Conservation (phyloP, 1,140 invertebrate genomes). For the Belonocnema kinseyi region DNA sequence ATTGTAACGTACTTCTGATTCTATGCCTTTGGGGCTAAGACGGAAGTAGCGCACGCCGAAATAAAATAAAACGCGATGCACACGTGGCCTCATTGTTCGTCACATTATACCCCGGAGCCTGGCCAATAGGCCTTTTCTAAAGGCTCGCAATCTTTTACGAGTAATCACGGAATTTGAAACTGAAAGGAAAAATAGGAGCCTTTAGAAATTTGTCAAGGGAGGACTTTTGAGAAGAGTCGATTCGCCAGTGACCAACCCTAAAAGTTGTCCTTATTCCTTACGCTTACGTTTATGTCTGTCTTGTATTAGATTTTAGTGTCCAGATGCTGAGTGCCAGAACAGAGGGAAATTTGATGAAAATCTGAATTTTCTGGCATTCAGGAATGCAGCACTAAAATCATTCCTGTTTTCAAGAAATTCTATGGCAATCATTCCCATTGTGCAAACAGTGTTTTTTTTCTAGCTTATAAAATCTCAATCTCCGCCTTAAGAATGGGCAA, state of each 20-base stretch:
- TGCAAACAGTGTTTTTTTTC: too few relatives aligned
- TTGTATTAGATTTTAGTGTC: not conserved
- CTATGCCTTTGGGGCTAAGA: too few relatives aligned
- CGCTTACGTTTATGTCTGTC: not conserved
- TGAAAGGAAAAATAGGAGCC: constrained; percentile 2
- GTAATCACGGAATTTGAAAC: constrained; percentile 10
- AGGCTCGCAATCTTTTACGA: constrained; percentile 13
- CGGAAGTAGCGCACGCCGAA: too few relatives aligned
- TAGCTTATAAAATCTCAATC: too few relatives aligned
- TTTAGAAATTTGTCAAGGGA: constrained; percentile 10
- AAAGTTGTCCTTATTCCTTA: not conserved
- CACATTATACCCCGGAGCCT: too few relatives aligned
- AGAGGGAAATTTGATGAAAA: not conserved
- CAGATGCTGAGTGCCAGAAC: not conserved
- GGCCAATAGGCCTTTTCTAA: not conserved
- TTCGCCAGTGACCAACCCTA: constrained; percentile 8
- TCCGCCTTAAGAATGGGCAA: too few relatives aligned
- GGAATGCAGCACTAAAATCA: too few relatives aligned
- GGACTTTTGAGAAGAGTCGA: not conserved
- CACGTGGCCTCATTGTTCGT: too few relatives aligned
- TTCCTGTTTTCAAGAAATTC: too few relatives aligned
- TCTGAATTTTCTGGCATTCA: not conserved
- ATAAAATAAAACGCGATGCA: too few relatives aligned
- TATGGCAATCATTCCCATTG: too few relatives aligned
- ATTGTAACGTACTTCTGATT: too few relatives aligned